A percentile compares a stretch with the other conserved stretches of the same genome.
Evolutionary conservation across 2,888 invertebrate species (phyloP).

Genomic region (Cosmia pyralina): DNA sequence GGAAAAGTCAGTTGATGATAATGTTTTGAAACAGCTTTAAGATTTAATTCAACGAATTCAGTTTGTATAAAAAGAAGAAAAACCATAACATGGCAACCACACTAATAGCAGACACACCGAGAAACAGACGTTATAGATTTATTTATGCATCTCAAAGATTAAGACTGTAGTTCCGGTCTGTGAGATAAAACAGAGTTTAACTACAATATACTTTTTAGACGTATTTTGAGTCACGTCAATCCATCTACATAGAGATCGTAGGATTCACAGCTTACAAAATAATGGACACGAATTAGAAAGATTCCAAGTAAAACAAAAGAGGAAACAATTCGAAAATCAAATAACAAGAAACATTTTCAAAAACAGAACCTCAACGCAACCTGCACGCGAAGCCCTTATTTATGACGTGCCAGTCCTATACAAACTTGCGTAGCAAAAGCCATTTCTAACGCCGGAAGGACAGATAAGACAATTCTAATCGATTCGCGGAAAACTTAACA

Average conservation of each 20-base stretch:
- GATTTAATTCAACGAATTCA: background rate
- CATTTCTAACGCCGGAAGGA: constrained; percentile 57
- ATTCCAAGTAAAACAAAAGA: constrained; percentile 5
- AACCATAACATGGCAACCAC: background rate
- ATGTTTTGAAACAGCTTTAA: background rate
- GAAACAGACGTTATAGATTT: constrained; percentile 1
- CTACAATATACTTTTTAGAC: constrained; percentile 3
- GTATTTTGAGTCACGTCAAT: background rate
- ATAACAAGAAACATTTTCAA: constrained; percentile 31
- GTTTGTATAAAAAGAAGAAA: background rate
- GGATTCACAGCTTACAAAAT: background rate
- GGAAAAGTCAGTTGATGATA: background rate
- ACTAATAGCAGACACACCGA: background rate
- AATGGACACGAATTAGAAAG: background rate
- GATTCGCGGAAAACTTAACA: constrained; percentile 69
- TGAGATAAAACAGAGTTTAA: constrained; percentile 40
- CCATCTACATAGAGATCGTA: too few relatives aligned
- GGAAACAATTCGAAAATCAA: constrained; percentile 34
- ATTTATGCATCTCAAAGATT: constrained; percentile 46
- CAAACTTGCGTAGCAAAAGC: constrained; percentile 54
- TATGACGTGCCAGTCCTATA: constrained; percentile 54
- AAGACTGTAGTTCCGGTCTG: constrained; percentile 25
- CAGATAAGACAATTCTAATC: constrained; percentile 66
- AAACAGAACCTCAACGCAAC: constrained; percentile 35
- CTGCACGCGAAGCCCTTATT: constrained; percentile 61